phyloP scores from a whole-genome alignment of 2,888 invertebrate species.

The Dasypolia templi region DNA sequence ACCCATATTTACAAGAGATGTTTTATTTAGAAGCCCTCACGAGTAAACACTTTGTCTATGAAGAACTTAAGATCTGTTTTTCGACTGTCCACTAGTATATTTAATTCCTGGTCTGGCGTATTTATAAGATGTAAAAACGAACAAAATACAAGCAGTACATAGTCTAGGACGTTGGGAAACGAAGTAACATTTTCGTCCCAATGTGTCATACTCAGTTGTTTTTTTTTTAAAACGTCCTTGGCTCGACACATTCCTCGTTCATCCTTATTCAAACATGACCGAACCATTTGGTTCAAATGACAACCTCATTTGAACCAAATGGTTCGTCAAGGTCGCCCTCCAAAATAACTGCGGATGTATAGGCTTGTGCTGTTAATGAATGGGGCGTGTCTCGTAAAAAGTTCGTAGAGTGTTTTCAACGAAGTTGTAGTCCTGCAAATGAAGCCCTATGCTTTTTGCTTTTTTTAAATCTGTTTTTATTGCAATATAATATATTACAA shows the following conservation, averaged over 20 bases:
- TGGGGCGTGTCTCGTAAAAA: not conserved
- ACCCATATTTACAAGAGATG: not conserved
- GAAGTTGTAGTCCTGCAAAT: not conserved
- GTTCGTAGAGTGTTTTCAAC: not conserved
- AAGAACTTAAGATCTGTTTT: not conserved
- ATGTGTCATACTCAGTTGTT: not conserved
- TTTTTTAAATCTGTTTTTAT: no score
- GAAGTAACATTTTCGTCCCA: not conserved
- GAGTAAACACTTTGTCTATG: not conserved
- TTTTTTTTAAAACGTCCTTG: not conserved
- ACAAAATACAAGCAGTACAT: not conserved
- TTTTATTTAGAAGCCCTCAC: slow-evolving; percentile 10
- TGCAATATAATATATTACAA: not conserved
- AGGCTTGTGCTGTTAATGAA: not conserved
- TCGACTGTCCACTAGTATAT: not conserved
- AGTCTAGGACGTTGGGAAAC: no score
- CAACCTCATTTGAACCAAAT: no score
- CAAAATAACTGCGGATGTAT: not conserved
- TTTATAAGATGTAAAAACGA: not conserved
- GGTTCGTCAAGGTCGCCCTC: slow-evolving; percentile 9
- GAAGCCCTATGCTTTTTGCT: no score
- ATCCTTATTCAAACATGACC: slow-evolving; percentile 1
- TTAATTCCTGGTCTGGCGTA: not conserved
- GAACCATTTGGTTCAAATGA: not conserved
- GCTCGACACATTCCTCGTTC: not conserved